Evolutionary conservation across 2,113 vertebrate species (phyloP).

Genomic region (human (Homo sapiens)): GRCh38 chr15:45702001-45702500

Average conservation of each 20-base stretch:
- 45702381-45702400: not conserved
- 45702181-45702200: constrained; percentile 20
- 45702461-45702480: not conserved
- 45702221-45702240: not conserved
- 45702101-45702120: not conserved
- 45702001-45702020: not conserved
- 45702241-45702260: not conserved
- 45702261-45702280: not conserved
- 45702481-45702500: not conserved
- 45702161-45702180: not conserved
- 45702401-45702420: fast-evolving
- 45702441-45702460: not conserved
- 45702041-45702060: not conserved
- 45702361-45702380: not conserved
- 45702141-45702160: not conserved
- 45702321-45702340: not conserved
- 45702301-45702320: not conserved
- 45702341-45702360: not conserved
- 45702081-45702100: not conserved
- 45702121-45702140: not conserved
- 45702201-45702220: not conserved
- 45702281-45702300: not conserved
- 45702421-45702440: not conserved
- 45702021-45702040: not conserved
- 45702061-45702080: not conserved